These are phyloP conservation scores for Pygmarrhopalites habei DNA, from an alignment of 1,140 invertebrate genomes.

Conservation along the genomic window DNA sequence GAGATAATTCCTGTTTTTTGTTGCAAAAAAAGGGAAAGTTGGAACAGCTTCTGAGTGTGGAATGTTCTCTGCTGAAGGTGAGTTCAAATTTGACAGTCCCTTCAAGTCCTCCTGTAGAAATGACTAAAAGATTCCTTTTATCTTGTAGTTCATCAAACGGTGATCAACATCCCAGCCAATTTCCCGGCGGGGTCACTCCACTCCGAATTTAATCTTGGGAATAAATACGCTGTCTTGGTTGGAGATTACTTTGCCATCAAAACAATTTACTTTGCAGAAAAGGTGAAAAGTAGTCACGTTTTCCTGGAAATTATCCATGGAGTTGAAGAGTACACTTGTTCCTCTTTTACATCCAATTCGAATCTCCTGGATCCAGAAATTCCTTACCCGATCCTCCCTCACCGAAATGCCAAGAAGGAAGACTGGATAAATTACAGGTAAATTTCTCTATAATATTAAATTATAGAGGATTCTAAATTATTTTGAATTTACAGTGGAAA, in stretches of 20 bases:
- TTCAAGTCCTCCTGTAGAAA: no score
- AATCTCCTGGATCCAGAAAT: constrained; percentile 17
- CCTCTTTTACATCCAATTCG: constrained; percentile 22
- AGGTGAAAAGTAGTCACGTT: constrained; percentile 25
- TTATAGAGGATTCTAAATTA: no score
- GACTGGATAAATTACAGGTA: constrained; percentile 33
- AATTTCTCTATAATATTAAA: no score
- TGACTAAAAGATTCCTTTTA: no score
- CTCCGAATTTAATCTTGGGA: constrained; percentile 28
- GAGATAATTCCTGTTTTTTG: no score
- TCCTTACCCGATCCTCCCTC: constrained; percentile 11
- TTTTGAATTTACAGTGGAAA: constrained; percentile 21
- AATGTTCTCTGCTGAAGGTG: constrained; percentile 37
- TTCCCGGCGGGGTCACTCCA: neutral
- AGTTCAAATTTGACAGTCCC: no score
- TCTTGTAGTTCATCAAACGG: constrained; percentile 35
- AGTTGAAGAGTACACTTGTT: constrained; percentile 37
- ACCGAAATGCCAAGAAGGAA: constrained; percentile 1
- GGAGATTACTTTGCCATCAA: constrained; percentile 38
- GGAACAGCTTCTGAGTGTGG: constrained; percentile 29
- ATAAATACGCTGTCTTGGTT: constrained; percentile 36
- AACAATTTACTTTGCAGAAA: constrained; percentile 30
- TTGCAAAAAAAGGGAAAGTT: no score
- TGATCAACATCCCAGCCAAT: constrained; percentile 26
- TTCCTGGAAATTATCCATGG: constrained; percentile 28